Evolutionary conservation across 2,113 vertebrate species (phyloP), one percentile per base, ranked within the genome.

Genomic region (Illadopsis cleaveri): DNA sequence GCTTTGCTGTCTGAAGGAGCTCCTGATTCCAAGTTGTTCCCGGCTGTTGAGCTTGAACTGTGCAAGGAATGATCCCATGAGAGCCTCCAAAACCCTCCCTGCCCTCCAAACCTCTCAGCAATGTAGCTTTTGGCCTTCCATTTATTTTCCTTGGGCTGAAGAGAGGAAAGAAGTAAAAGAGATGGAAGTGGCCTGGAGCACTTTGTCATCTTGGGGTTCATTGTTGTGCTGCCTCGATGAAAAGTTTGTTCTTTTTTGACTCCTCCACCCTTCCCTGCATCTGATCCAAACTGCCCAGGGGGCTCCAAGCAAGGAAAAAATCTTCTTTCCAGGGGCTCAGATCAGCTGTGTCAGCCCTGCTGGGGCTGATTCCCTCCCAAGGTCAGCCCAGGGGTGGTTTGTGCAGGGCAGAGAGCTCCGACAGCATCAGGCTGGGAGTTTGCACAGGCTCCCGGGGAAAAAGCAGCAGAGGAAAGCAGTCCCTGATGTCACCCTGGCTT

Each of bases 381-480:
- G 92, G 54, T 62, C 91, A 91, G 86, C 70, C 71, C 58, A 40
- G 89, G 82, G 76, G 84, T 2, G 72, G 69, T 83, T 86, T 94
- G 93, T 94, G 93, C 86, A 80, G 73, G 58, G 21, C 45, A 66
- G 33, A 95, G 95, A 94, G n/a, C n/a, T n/a, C n/a, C n/a, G 70
- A 5, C 31, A 56, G 45, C 40, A 57, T 17, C 69, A 2, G 9
- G 48, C 64, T 31, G 28, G 33, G 71, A 27, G 51, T 58, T 82
- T 91, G 86, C 83, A 31, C 73, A 82, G 88, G 76, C 72, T 77
- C 7, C 48, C 0, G 9, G 64, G 51, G 54, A 7, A 38, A 51
- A 62, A 27, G 0, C 15, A 51, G 8, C 37, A 14, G 10, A 73
- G 28, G 38, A 53, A 70, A 53, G 0, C 10, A 77, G 2, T 0